A percentile compares a stretch with the other conserved stretches of the same genome.
These are phyloP conservation scores for Spizaetus ornatus DNA, from an alignment of 2,113 vertebrate species.

Conservation along the genomic window DNA sequence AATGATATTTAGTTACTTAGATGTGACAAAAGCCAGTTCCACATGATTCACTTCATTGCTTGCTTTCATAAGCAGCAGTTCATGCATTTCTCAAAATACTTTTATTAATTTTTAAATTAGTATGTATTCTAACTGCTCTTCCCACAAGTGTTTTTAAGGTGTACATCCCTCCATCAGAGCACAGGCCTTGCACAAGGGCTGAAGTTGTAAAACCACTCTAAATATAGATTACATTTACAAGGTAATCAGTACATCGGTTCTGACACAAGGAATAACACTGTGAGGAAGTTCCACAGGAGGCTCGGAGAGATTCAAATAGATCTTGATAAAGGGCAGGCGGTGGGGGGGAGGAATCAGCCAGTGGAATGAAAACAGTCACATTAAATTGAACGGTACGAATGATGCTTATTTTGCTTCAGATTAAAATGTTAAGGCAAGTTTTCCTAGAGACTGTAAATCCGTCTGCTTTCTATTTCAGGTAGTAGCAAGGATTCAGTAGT, in stretches of 20 bases:
- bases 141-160: neutral
- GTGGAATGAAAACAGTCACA: neutral
- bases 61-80: neutral
- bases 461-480: neutral
- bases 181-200: neutral
- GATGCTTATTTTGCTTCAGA: neutral
- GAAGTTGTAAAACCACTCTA: neutral
- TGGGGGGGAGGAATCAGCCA: neutral
- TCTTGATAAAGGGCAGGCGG: neutral
- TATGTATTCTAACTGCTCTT: neutral
- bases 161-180: neutral
- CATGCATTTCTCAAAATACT: neutral
- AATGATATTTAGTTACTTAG: neutral
- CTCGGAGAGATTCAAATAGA: neutral
- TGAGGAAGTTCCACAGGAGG: neutral
- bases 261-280: neutral
- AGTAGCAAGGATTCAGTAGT: neutral
- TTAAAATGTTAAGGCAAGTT: neutral
- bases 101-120: conserved; percentile 12
- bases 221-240: neutral
- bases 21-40: conserved; percentile 9
- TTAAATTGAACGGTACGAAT: neutral
- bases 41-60: neutral
- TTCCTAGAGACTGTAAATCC: neutral
- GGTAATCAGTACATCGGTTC: neutral